phyloP scores from a whole-genome alignment of 2,888 invertebrate species.

The Phania funesta region DNA sequence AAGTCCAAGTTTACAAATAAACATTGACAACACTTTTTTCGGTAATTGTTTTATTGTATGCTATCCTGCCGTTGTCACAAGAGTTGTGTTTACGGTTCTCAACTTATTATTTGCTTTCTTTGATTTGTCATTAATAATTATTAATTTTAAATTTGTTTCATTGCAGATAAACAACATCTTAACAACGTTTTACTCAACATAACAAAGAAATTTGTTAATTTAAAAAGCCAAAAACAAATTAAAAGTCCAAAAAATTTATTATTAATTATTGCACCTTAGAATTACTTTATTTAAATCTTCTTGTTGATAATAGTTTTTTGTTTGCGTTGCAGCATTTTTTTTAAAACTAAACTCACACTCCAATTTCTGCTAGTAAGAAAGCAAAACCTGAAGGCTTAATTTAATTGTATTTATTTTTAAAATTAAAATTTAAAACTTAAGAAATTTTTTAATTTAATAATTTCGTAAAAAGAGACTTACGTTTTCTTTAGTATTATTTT shows the following conservation, averaged over 20 bases:
- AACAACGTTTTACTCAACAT: constrained; percentile 73
- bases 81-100: too few species aligned
- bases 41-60: too few species aligned
- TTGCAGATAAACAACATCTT: constrained; percentile 72
- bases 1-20: too few species aligned
- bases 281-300: not conserved
- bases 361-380: not conserved
- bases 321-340: constrained; percentile 12
- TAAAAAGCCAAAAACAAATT: constrained; percentile 68
- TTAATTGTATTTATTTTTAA: not conserved
- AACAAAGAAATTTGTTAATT: constrained; percentile 76
- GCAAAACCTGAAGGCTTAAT: not conserved
- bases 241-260: constrained; percentile 59
- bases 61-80: too few species aligned
- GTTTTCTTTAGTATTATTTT: constrained; percentile 33
- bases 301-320: not conserved
- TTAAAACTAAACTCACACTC: not conserved
- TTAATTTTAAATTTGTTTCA: not conserved
- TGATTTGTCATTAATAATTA: not conserved
- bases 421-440: not conserved
- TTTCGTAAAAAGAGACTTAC: not conserved
- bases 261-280: constrained; percentile 24
- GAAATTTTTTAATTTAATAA: not conserved
- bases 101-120: too few species aligned
- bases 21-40: too few species aligned